A percentile compares a stretch with the other conserved stretches of the same genome.
These are phyloP conservation scores for Mercenaria mercenaria DNA, from an alignment of 1,140 invertebrate species.

Conservation along the genomic window DNA sequence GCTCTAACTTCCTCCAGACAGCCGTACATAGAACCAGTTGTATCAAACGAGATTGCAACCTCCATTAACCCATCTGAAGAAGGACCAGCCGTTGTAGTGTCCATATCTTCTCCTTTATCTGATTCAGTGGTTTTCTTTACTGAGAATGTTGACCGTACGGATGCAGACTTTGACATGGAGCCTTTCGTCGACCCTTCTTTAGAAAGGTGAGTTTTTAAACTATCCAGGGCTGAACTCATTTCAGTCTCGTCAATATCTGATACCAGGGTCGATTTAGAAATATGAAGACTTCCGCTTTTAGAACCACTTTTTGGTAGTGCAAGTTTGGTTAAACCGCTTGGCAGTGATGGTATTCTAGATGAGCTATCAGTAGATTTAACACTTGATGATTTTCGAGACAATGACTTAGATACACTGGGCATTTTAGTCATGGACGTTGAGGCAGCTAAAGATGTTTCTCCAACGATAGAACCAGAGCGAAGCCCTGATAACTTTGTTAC, in stretches of 20 bases:
- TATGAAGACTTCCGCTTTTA: background rate
- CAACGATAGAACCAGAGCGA: conserved; percentile 45
- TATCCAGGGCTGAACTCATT: conserved; percentile 37
- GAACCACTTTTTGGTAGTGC: conserved; percentile 21
- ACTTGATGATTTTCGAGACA: conserved; percentile 20
- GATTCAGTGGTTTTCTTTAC: background rate
- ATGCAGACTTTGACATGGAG: conserved; percentile 2
- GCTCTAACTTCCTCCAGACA: conserved; percentile 79
- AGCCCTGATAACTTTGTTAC: conserved; percentile 51
- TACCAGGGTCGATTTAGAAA: conserved; percentile 44
- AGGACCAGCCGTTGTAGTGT: background rate
- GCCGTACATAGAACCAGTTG: conserved; percentile 83
- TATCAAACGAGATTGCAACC: conserved; percentile 84
- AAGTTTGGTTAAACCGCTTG: conserved; percentile 51
- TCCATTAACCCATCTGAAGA: conserved; percentile 77
- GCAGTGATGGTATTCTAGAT: conserved; percentile 34
- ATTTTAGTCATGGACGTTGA: background rate
- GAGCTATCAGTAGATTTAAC: background rate
- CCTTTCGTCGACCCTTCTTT: conserved; percentile 42
- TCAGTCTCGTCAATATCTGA: conserved; percentile 51
- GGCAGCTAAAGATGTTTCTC: conserved; percentile 28
- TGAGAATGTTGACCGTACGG: background rate
- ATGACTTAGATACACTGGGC: background rate
- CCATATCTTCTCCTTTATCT: background rate
- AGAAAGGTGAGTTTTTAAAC: background rate